phyloP scores from a whole-genome alignment of 2,797 vertebrate genomes.

The Gambelia wislizenii region DNA sequence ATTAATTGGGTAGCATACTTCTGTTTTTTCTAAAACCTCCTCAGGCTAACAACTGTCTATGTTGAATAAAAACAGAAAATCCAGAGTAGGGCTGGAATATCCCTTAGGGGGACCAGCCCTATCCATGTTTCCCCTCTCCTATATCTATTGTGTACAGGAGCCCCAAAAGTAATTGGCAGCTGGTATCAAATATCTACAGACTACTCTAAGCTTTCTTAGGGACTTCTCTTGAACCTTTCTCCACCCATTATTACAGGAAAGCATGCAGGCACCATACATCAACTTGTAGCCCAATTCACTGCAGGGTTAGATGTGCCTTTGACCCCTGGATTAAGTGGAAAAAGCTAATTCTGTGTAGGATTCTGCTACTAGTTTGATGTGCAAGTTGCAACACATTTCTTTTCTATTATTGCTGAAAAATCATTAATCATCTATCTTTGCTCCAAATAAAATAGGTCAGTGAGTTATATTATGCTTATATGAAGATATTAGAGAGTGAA shows the following conservation, averaged over 20 bases:
- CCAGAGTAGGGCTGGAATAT: not conserved
- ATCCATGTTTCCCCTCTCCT: not conserved
- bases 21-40: not conserved
- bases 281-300: not conserved
- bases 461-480: not conserved
- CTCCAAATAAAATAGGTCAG: constrained; percentile 37
- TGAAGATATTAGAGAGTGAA: constrained; percentile 38
- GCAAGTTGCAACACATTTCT: no score
- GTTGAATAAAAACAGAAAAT: not conserved
- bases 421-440: constrained; percentile 13
- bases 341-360: not conserved
- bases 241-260: not conserved
- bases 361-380: not conserved
- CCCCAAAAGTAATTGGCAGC: not conserved
- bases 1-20: not conserved
- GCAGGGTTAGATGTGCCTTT: not conserved
- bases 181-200: not conserved
- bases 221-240: not conserved
- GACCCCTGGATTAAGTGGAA: not conserved
- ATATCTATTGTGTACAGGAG: rapidly evolving
- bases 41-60: not conserved
- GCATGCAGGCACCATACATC: not conserved
- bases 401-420: constrained; percentile 36
- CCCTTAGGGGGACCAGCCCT: not conserved
- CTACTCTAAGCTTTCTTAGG: constrained; percentile 1